These are phyloP conservation scores for Phengaris alcon DNA, from an alignment of 2,888 invertebrate genomes.

Conservation along the genomic window DNA sequence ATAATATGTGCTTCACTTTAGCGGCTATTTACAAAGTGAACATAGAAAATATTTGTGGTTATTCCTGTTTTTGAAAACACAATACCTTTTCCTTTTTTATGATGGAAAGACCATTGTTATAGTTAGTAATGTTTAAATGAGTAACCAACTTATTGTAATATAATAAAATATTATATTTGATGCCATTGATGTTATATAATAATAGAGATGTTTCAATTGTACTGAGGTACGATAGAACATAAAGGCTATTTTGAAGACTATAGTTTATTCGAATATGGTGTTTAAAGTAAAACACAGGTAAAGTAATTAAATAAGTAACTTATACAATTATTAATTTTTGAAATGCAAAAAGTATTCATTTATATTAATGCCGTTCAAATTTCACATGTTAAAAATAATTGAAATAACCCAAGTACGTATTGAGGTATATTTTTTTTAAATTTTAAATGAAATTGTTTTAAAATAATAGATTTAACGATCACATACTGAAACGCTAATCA, in stretches of 20 bases:
- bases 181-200: background rate
- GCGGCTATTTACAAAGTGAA: background rate
- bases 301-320: too few species aligned
- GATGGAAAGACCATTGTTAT: conserved; percentile 1
- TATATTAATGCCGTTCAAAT: too few species aligned
- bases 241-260: background rate
- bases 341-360: too few species aligned
- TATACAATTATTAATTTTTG: too few species aligned
- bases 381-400: too few species aligned
- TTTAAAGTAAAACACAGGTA: too few species aligned
- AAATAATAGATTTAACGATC: too few species aligned
- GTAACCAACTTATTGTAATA: background rate
- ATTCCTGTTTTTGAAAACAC: background rate
- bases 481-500: too few species aligned
- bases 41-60: conserved; percentile 1
- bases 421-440: too few species aligned
- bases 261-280: too few species aligned
- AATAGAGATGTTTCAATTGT: conserved; percentile 4
- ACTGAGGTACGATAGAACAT: background rate
- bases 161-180: conserved; percentile 20
- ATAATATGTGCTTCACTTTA: background rate
- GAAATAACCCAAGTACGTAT: too few species aligned
- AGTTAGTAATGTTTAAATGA: conserved; percentile 9
- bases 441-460: too few species aligned
- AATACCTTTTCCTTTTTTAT: conserved; percentile 23